Conservation (phyloP, 2,888 invertebrate species). For the Amblyteles armatorius region DNA sequence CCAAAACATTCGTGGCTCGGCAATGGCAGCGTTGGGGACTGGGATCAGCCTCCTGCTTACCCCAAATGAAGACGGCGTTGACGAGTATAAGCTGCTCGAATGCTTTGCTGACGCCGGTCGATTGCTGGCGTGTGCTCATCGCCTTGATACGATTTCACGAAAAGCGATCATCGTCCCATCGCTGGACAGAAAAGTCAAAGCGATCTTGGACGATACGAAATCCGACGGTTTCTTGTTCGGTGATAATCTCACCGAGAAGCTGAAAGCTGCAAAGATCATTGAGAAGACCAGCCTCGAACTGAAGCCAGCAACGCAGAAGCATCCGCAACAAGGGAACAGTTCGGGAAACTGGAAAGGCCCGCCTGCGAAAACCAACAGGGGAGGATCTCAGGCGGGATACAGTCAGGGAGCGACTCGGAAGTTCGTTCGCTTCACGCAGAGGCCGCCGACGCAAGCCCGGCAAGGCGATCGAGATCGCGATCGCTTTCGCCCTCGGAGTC, state of each 20-base stretch:
- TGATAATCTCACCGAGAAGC: constrained; percentile 61
- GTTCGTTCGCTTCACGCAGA: constrained; percentile 26
- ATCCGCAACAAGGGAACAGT: constrained; percentile 25
- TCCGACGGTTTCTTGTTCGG: constrained; percentile 61
- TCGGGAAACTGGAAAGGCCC: constrained; percentile 63
- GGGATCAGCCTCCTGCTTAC: constrained; percentile 48
- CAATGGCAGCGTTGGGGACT: constrained; percentile 52
- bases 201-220: constrained; percentile 53
- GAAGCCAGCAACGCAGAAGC: constrained; percentile 40
- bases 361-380: constrained; percentile 29
- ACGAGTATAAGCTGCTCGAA: constrained; percentile 46
- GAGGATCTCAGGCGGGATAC: constrained; percentile 46
- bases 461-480: constrained; percentile 22
- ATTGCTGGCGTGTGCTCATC: constrained; percentile 50
- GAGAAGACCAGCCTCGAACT: constrained; percentile 60
- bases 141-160: constrained; percentile 50
- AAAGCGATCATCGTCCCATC: constrained; percentile 57
- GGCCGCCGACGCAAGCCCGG: constrained; percentile 15
- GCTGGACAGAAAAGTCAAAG: constrained; percentile 57
- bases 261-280: constrained; percentile 61
- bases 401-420: constrained; percentile 32
- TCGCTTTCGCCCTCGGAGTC: constrained; percentile 37
- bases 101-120: constrained; percentile 33
- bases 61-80: constrained; percentile 43
- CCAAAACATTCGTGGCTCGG: constrained; percentile 60